Evolutionary conservation across 2,113 vertebrate species (phyloP).

Genomic region (Orycteropus afer): DNA sequence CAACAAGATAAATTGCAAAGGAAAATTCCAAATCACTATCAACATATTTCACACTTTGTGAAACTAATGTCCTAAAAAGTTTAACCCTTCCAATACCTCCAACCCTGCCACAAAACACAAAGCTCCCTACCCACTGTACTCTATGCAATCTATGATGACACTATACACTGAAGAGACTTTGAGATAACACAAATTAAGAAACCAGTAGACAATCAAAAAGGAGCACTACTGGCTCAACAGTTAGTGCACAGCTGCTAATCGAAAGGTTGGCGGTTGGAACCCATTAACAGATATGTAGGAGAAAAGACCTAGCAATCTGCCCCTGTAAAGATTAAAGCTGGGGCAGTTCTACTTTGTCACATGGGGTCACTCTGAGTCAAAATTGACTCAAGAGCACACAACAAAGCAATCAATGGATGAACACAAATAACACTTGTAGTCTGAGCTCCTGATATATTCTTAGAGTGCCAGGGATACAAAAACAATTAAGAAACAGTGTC

Average conservation of each 20-base stretch:
- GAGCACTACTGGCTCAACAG: not conserved
- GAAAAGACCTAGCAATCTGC: not conserved
- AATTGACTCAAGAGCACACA: not conserved
- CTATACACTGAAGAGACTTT: not conserved
- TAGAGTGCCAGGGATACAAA: not conserved
- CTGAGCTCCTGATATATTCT: not conserved
- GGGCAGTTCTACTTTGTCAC: not conserved
- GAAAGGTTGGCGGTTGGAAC: not conserved
- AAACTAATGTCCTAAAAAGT: not conserved
- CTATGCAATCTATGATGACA: not conserved
- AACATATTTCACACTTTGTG: not conserved
- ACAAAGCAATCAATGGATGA: not conserved
- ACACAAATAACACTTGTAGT: not conserved
- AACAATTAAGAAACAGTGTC: not conserved
- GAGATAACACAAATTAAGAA: not conserved
- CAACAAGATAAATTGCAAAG: not conserved
- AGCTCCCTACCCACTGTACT: not conserved
- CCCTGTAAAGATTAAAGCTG: not conserved
- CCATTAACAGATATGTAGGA: not conserved
- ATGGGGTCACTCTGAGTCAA: not conserved
- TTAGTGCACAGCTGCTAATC: not conserved
- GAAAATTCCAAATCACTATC: slow-evolving; percentile 2
- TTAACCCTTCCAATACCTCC: not conserved
- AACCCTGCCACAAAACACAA: not conserved
- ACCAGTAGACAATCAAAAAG: not conserved